These are phyloP conservation scores for Motacilla tschutschensis DNA, from an alignment of 2,113 vertebrate species.

Conservation along the genomic window DNA sequence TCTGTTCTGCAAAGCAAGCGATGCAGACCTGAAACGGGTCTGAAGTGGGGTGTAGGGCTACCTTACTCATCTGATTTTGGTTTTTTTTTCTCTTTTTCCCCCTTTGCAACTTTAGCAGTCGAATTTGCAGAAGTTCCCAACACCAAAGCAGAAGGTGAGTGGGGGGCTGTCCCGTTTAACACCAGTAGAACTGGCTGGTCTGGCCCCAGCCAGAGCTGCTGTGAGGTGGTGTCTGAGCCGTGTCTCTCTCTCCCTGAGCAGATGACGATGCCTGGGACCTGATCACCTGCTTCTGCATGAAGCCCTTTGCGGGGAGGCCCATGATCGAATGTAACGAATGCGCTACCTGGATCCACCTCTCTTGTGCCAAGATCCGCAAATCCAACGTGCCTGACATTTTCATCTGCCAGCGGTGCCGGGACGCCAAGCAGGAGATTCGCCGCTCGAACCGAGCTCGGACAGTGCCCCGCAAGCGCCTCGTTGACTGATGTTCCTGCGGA, in stretches of 20 bases:
- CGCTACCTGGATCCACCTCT: conserved; percentile 96
- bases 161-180: background rate
- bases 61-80: background rate
- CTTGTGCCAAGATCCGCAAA: conserved; percentile 97
- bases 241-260: conserved; percentile 31
- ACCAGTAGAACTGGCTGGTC: background rate
- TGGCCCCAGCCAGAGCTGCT: background rate
- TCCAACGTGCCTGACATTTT: conserved; percentile 97
- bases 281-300: conserved; percentile 98
- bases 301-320: conserved; percentile 93
- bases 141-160: conserved; percentile 66
- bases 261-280: conserved; percentile 97
- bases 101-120: background rate
- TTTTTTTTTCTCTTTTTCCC: fast-evolving
- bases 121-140: conserved; percentile 26
- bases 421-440: conserved; percentile 87
- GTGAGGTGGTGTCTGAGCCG: background rate
- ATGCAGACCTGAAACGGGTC: background rate
- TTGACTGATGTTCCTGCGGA: conserved; percentile 76
- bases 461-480: conserved; percentile 90
- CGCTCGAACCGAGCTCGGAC: conserved; percentile 92
- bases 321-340: conserved; percentile 98
- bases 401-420: conserved; percentile 93
- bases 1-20: background rate
- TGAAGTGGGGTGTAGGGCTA: background rate